These are phyloP conservation scores for Orchesellides sinensis DNA, from an alignment of 2,888 invertebrate genomes.

Conservation along the genomic window DNA sequence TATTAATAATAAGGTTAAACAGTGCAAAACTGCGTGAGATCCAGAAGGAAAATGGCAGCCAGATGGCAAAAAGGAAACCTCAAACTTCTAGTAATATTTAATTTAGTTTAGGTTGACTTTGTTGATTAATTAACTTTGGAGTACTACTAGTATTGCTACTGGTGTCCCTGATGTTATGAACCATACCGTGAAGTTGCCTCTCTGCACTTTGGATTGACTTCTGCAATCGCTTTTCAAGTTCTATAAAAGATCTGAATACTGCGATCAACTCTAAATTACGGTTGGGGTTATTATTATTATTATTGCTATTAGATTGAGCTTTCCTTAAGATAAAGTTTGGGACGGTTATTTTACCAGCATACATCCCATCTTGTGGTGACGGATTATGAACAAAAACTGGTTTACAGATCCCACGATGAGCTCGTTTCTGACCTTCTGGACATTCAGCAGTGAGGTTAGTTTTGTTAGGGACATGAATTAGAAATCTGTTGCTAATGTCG, in stretches of 20 bases:
- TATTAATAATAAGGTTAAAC: no score
- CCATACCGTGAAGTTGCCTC: not conserved
- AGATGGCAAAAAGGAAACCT: no score
- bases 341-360: conserved; percentile 8
- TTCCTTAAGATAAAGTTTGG: not conserved
- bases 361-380: conserved; percentile 40
- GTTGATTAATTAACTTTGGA: no score
- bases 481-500: conserved; percentile 27
- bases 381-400: conserved; percentile 32
- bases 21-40: no score
- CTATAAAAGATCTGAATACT: conserved; percentile 24
- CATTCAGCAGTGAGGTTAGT: conserved; percentile 23
- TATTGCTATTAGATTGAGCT: not conserved
- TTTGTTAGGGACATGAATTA: conserved; percentile 43
- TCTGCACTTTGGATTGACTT: conserved; percentile 6
- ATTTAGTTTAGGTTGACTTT: no score
- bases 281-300: not conserved
- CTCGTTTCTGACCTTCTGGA: conserved; percentile 49
- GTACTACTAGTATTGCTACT: not conserved
- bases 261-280: not conserved
- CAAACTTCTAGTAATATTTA: no score
- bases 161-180: not conserved
- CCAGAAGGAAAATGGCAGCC: no score
- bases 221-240: conserved; percentile 24
- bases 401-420: conserved; percentile 47